Evolutionary conservation across 2,113 vertebrate species (phyloP), one percentile per base, ranked within the genome.

Genomic region (Zosterops lateralis): DNA sequence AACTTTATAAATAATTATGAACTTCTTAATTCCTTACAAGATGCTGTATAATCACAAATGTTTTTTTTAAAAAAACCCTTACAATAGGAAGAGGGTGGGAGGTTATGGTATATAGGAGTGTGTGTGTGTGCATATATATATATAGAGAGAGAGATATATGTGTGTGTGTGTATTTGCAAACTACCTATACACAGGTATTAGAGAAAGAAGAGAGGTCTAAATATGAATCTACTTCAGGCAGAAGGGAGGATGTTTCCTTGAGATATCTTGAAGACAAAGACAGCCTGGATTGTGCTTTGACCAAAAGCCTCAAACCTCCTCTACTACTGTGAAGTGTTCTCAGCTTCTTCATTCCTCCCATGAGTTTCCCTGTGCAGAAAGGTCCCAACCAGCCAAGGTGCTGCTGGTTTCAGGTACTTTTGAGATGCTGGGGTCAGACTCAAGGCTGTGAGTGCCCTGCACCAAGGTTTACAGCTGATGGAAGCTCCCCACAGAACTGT

Each of bases 1-100:
- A 97, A 96, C 96, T 98, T 97, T 95, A 97, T 97, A 97, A 98
- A 97, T 98, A 98, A 98, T 97, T 95, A 98, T 97, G 97, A 98
- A 97, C 96, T 96, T 95, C 85, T 73, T 96, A 97, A 96, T 96
- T 97, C 96, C 95, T 77, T 96, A 94, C 93, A 91, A 96, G 92
- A 67, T 48, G 38, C 68, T 51, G 82, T 67, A 93, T 60, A 96
- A 97, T 96, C 93, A 93, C 90, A 96, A 96, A 83, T 96, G 50
- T 79, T 87, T 82, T 5, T 79, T 82, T 79, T 3, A 50, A 38
- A 40, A 47, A 65, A 90, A 71, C 50, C 32, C 48, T 82, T 40
- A 77, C 57, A 91, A 80, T 50, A 80, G 78, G 82, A 77, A 91
- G 65, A 72, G 7, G 31, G 19, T 80, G 45, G 22, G 58, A 60